Evolutionary conservation across 2,113 vertebrate species (phyloP), one percentile per base, ranked within the genome.

Genomic region (Oreotragus oreotragus): DNA sequence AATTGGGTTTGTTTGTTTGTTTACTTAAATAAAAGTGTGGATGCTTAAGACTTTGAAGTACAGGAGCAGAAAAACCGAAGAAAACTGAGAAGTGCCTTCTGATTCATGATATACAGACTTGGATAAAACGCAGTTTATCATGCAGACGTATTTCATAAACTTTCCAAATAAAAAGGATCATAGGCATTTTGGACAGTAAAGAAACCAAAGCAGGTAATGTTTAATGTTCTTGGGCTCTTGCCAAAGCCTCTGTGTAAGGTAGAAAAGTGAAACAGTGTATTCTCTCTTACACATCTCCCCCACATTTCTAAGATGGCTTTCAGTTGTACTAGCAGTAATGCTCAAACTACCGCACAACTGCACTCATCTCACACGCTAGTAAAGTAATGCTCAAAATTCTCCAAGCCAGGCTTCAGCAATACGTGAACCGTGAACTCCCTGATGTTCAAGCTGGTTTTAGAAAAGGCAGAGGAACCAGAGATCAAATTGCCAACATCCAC

Each of bases 11-110:
- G 19, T 80, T 95, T 51, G 13, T 70, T 92, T 62, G 36, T 79
- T 93, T 94, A 27, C 73, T 93, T 96, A 80, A 91, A 83, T 70
- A 92, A 90, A 96, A 39, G 23, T 84, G n/a, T n/a, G 81, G 57
- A 23, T 62, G 4, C 11, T 87, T 84, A 70, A 92, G 30, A 58
- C 55, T 83, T 28, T 87, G 30, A 87, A 84, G 23, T n/a, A 16
- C 27, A 88, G 60, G 30, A 70, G 43, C 45, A 95, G 51, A 96
- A 45, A 77, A 76, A 85, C 49, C 19, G 55, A 58, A 80, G 39
- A 45, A 49, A 43, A 92, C 49, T 8, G 25, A n/a, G 28, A 80
- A 58, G 25, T 30, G 12, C 70, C 53, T 81, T 93, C 77, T 77
- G 43, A 88, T 53, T 81, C 55, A 83, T n/a, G 45, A 92, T 45